Evolutionary conservation across 2,797 vertebrate genomes (phyloP).

Genomic region (Corythornis leucogaster): DNA sequence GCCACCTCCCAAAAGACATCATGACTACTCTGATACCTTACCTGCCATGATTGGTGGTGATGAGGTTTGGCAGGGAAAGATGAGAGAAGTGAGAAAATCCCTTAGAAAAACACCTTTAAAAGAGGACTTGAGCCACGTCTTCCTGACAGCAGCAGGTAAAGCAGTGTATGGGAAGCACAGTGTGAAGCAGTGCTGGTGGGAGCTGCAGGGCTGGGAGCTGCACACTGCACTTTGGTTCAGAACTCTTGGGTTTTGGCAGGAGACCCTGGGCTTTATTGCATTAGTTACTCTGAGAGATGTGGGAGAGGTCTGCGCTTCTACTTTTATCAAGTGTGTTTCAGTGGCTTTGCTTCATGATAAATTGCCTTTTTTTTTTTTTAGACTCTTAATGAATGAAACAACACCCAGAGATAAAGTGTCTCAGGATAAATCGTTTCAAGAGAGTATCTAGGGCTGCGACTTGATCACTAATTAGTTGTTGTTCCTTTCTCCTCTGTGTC

Average conservation of each 20-base stretch:
- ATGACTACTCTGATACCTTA: neutral
- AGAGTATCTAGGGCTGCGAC: neutral
- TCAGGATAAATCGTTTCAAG: slow-evolving; percentile 16
- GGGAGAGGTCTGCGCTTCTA: neutral
- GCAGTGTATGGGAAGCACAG: fast-evolving
- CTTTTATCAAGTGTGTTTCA: neutral
- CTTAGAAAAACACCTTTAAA: neutral
- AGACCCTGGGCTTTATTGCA: neutral
- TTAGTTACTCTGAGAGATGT: neutral
- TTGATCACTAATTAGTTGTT: neutral
- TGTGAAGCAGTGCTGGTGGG: neutral
- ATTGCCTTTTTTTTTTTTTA: neutral
- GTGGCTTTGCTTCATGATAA: neutral
- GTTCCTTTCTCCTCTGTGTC: neutral
- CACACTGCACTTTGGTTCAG: neutral
- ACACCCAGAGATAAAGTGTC: neutral
- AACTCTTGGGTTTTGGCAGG: neutral
- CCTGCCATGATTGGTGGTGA: fast-evolving
- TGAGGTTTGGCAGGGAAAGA: neutral
- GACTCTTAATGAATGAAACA: neutral
- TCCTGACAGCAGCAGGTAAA: neutral
- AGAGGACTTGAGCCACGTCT: neutral
- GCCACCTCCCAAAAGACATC: neutral
- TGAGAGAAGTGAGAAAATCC: neutral
- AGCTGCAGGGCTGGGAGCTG: neutral